These are phyloP conservation scores for Salticus scenicus DNA, from an alignment of 2,888 invertebrate genomes.

Conservation along the genomic window DNA sequence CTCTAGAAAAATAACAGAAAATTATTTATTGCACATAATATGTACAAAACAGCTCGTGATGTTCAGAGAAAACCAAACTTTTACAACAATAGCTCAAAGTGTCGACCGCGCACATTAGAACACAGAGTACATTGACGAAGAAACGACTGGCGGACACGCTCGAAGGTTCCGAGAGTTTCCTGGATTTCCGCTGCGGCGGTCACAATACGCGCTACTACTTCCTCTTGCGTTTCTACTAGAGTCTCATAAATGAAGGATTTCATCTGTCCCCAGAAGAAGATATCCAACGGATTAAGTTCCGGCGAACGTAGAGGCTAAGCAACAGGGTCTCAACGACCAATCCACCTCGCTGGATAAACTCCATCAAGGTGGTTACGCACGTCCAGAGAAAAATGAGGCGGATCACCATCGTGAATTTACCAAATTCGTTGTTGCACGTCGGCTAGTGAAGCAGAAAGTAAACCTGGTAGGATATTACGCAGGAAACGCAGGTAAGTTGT, in stretches of 20 bases:
- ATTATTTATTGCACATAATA: too few species aligned
- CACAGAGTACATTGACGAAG: too few species aligned
- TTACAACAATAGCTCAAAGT: too few species aligned
- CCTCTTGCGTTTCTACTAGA: conserved; percentile 8
- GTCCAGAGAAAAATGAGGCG: background rate
- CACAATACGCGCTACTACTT: background rate
- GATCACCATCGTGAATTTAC: conserved; percentile 10
- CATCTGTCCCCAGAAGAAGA: conserved; percentile 17
- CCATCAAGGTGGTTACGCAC: conserved; percentile 5
- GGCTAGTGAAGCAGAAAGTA: too few species aligned
- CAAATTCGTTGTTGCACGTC: conserved; percentile 16
- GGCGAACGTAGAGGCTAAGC: background rate
- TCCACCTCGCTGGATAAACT: conserved; percentile 20
- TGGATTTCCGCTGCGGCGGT: conserved; percentile 19
- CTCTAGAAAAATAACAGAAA: too few species aligned
- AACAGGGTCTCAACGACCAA: background rate
- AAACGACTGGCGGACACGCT: too few species aligned
- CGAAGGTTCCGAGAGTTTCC: background rate
- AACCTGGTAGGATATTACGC: conserved; percentile 5
- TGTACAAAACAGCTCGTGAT: too few species aligned
- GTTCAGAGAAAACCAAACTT: too few species aligned
- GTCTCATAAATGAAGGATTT: conserved; percentile 24
- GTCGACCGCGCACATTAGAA: too few species aligned
- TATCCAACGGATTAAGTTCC: conserved; percentile 4
- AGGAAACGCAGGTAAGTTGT: conserved; percentile 12